Conservation (phyloP, 2,113 vertebrate species). For the Elephantulus edwardii region DNA sequence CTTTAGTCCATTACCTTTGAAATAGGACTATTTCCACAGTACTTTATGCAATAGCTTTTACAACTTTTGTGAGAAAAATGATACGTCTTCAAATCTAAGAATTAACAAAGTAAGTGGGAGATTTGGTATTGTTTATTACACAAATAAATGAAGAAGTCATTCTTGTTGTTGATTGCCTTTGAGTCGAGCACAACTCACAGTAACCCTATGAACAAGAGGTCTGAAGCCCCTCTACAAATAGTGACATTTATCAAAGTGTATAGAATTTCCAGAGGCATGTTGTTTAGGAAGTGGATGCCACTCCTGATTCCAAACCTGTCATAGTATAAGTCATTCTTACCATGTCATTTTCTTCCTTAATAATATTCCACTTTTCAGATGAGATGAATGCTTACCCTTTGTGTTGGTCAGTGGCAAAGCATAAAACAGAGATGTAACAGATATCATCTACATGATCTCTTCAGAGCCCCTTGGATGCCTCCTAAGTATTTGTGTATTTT, state of each 20-base stretch:
- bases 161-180: too few species aligned
- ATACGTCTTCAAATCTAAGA: conserved; percentile 23
- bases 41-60: background rate
- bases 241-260: too few species aligned
- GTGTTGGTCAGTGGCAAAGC: background rate
- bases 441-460: background rate
- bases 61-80: background rate
- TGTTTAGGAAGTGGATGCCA: too few species aligned
- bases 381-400: background rate
- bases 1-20: background rate
- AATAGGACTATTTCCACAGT: background rate
- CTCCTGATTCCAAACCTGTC: too few species aligned
- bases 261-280: too few species aligned
- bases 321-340: too few species aligned
- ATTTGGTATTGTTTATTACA: too few species aligned
- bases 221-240: too few species aligned
- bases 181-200: too few species aligned
- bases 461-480: background rate
- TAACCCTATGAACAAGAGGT: too few species aligned
- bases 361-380: background rate
- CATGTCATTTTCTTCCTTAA: background rate
- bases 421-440: background rate
- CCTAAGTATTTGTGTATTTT: background rate
- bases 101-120: background rate
- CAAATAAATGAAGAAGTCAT: too few species aligned